Base-by-base conservation (phyloP, 2,113 vertebrate species). In the Plectropomus leopardus region DNA sequence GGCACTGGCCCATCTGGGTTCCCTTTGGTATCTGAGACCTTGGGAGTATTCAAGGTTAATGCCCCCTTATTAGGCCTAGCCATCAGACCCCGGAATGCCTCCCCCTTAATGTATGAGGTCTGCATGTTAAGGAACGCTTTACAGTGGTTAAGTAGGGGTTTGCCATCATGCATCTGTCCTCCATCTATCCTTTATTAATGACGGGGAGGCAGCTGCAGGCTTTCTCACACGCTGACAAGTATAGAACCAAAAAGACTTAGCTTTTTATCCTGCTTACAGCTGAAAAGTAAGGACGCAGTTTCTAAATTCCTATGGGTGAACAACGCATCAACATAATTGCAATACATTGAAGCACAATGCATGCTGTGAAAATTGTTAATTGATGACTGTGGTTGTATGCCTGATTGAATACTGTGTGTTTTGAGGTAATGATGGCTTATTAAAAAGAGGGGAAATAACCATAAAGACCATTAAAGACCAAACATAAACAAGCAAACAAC, bases 21-120 rank as follows among this genome's bases (percentile, higher is more conserved):
- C 57, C 76, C 80, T 85, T 90, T 82, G 61, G 83, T 69, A 65
- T 82, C 26, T 4, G 69, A 75, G 73, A 89, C 90, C 89, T 89
- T 86, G 87, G 82, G 82, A 86, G 65, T 42, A 59, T 78, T 89
- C 70, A 91, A 91, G 88, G 90, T 90, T 89, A 90, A 91, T 91
- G 72, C 51, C 76, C 79, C 53, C 72, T 92, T 89, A 92, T 92
- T 86, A 86, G 74, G 65, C 70, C 50, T 42, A 87, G 77, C 76
- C 79, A 85, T 82, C 83, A 90, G 83, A 88, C 76, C 51, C 42
- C 48, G 24, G 42, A 88, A 74, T 28, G 66, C 42, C 69, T 78
- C 72, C 48, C 34, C 48, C 71, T 80, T 85, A 87, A 82, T 75
- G 42, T 78, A 60, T 64, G 72, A 78, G 69, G 72, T 76, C 65